Evolutionary conservation across 1,140 invertebrate genomes (phyloP).

Genomic region (Parasteatoda tepidariorum): DNA sequence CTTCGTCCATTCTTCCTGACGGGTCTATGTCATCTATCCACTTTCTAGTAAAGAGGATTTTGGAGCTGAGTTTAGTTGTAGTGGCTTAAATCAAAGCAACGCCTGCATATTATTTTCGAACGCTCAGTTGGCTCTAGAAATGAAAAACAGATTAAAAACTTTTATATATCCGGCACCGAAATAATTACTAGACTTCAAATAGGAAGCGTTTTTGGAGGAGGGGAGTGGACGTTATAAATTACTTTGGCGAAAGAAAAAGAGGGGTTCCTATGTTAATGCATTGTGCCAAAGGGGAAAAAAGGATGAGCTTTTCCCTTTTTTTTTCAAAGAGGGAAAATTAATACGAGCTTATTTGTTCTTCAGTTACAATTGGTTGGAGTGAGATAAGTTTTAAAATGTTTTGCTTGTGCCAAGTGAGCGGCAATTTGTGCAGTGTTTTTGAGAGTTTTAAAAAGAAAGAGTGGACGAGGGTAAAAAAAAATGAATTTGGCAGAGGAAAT

Average conservation of each 20-base stretch:
- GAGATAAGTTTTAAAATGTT: slow-evolving; percentile 53
- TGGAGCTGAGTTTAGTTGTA: neutral
- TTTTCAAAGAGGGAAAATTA: slow-evolving; percentile 52
- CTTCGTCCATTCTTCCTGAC: slow-evolving; percentile 52
- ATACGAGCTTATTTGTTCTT: slow-evolving; percentile 51
- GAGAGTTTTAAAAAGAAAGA: neutral
- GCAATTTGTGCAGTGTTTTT: neutral
- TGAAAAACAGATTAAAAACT: slow-evolving; percentile 60
- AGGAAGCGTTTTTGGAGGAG: slow-evolving; percentile 27
- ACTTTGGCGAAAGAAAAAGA: slow-evolving; percentile 5
- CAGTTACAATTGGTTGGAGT: slow-evolving; percentile 48
- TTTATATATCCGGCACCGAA: slow-evolving; percentile 34
- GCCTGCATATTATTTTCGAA: slow-evolving; percentile 51
- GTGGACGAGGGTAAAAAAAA: slow-evolving; percentile 11
- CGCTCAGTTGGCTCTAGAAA: slow-evolving; percentile 38
- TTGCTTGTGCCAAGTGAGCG: neutral
- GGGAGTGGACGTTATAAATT: slow-evolving; percentile 45
- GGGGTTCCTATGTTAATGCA: slow-evolving; percentile 21
- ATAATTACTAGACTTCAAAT: slow-evolving; percentile 35
- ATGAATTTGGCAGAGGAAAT: slow-evolving; percentile 30
- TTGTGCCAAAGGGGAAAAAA: slow-evolving; percentile 10
- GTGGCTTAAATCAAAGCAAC: slow-evolving; percentile 27
- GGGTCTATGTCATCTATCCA: slow-evolving; percentile 35
- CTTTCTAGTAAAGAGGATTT: slow-evolving; percentile 10
- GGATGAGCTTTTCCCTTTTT: slow-evolving; percentile 12